phyloP scores from a whole-genome alignment of 2,888 invertebrate genomes.

The Erebia epiphron region DNA sequence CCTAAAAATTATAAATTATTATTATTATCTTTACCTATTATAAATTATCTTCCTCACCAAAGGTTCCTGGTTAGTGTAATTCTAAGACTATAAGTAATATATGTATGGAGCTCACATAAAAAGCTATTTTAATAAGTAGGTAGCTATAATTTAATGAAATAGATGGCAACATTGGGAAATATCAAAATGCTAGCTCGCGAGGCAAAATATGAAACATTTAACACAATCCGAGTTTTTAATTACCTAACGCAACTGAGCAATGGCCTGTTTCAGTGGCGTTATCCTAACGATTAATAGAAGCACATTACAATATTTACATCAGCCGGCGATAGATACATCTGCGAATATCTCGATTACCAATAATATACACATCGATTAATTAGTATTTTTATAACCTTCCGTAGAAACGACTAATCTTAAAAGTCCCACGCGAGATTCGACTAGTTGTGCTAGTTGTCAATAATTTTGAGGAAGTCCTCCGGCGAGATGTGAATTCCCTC shows the following conservation, averaged over 20 bases:
- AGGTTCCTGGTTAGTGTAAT: neutral
- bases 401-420: constrained; percentile 45
- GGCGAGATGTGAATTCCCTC: constrained; percentile 63
- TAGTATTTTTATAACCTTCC: constrained; percentile 49
- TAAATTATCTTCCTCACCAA: neutral
- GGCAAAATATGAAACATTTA: constrained; percentile 19
- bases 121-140: constrained; percentile 7
- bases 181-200: constrained; percentile 21
- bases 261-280: constrained; percentile 80
- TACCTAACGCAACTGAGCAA: constrained; percentile 57
- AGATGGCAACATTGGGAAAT: constrained; percentile 14
- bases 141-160: constrained; percentile 16
- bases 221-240: constrained; percentile 6
- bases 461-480: constrained; percentile 70
- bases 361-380: constrained; percentile 66
- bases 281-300: constrained; percentile 69
- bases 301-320: constrained; percentile 81
- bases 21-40: constrained; percentile 21
- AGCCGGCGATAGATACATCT: constrained; percentile 61
- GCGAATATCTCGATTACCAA: constrained; percentile 61
- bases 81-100: constrained; percentile 9
- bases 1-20: constrained; percentile 13
- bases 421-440: constrained; percentile 45
- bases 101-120: neutral
- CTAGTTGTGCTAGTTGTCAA: constrained; percentile 72